Percentiles rank a stretch among this genome's conserved stretches.
These are phyloP conservation scores for Drosophila tani DNA, from an alignment of 1,140 invertebrate genomes.

Conservation along the genomic window DNA sequence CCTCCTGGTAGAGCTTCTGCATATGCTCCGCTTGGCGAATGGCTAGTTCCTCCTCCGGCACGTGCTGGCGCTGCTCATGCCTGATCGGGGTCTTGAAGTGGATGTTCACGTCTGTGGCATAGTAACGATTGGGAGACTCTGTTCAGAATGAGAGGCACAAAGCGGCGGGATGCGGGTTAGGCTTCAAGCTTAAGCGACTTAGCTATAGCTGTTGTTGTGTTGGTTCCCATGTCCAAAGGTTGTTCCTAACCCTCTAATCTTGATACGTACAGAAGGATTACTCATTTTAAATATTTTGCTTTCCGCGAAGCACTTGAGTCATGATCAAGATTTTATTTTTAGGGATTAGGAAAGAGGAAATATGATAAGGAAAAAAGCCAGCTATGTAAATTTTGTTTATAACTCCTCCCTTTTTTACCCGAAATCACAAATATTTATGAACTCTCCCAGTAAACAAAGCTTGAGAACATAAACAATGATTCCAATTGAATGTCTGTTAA, in stretches of 20 bases:
- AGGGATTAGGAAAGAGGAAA: background rate
- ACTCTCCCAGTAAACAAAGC: background rate
- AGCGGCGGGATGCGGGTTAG: conserved; percentile 30
- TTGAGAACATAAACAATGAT: background rate
- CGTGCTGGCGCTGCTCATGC: conserved; percentile 92
- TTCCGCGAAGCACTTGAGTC: too few relatives aligned
- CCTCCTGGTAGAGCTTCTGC: conserved; percentile 95
- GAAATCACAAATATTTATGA: background rate
- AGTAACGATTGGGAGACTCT: conserved; percentile 94
- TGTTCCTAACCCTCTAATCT: background rate
- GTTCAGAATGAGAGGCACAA: conserved; percentile 34
- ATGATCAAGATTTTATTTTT: background rate
- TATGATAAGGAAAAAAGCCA: too few relatives aligned
- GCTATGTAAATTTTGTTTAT: background rate
- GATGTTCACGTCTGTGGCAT: conserved; percentile 96
- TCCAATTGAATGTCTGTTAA: too few relatives aligned
- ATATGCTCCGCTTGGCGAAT: conserved; percentile 94
- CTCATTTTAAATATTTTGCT: background rate
- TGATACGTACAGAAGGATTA: background rate
- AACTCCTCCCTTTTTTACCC: background rate
- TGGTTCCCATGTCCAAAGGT: conserved; percentile 1
- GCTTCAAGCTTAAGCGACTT: conserved; percentile 17
- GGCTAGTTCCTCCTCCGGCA: conserved; percentile 93
- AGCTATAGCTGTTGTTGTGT: background rate
- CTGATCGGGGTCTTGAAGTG: conserved; percentile 95